These are phyloP conservation scores for Taeniopygia guttata DNA, from an alignment of 2,797 vertebrate genomes.

Conservation along the genomic window DNA sequence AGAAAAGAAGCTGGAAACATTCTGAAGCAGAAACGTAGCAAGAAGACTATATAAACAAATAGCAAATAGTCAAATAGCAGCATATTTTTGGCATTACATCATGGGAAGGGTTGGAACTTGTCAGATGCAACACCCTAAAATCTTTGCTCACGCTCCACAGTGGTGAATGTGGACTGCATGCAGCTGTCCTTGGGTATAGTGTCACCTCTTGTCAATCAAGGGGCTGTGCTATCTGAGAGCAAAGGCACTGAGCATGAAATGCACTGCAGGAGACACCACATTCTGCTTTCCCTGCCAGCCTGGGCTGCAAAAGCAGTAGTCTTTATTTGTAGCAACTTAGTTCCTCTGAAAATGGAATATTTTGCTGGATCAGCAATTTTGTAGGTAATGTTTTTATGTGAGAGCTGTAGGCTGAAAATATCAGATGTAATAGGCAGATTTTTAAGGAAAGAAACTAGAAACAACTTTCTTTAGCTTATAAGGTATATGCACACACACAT, in stretches of 20 bases:
- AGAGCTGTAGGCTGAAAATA: not conserved
- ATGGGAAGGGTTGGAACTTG: not conserved
- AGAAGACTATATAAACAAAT: not conserved
- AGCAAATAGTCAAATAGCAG: not conserved
- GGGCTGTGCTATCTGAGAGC: not conserved
- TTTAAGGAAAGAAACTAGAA: not conserved
- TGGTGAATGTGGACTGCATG: not conserved
- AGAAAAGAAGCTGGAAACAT: not conserved
- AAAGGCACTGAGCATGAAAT: not conserved
- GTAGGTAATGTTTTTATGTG: not conserved
- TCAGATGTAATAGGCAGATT: not conserved
- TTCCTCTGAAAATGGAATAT: not conserved
- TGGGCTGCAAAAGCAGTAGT: not conserved
- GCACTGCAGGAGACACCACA: not conserved
- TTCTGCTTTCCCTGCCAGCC: not conserved
- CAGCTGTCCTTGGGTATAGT: not conserved
- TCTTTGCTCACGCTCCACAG: not conserved
- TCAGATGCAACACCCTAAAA: not conserved
- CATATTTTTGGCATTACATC: not conserved
- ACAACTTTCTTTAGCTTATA: not conserved
- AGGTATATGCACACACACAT: rapidly evolving
- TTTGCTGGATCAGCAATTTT: not conserved
- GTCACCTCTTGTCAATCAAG: not conserved
- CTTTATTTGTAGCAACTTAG: not conserved
- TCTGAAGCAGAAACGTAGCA: not conserved